Base-by-base conservation (phyloP, 2,113 vertebrate genomes). In the Epinephelus moara region DNA sequence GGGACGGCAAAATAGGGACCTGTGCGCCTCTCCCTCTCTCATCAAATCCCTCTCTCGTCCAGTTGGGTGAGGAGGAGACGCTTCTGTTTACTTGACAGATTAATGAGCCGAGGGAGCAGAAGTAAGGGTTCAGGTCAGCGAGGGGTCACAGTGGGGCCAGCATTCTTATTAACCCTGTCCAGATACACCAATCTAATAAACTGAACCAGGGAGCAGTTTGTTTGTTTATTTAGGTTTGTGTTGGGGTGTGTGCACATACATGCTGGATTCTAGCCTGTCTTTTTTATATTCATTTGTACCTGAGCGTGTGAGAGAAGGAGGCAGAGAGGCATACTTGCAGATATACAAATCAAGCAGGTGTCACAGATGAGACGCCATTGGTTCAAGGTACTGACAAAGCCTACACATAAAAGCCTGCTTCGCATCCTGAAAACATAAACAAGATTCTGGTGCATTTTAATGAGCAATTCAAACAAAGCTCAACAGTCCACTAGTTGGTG, bases 161-260 rank as follows among this genome's bases (percentile, higher is more conserved):
- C 76, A 75, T 80, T 91, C 76, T 86, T 88, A 93, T 93, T 92
- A 93, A 93, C 87, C 87, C 71, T 72, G 79, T 78, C 75, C 79
- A 89, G 42, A 88, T 77, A 85, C 55, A 87, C 77, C 79, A 40
- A 64, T 87, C 83, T 71, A 85, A 86, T 90, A 55, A 75, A 89
- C 62, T 78, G 23, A 83, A 84, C 42, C 68, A 71, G 42, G 47
- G 55, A 67, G 55, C 45, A 2, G 79, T 77, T 63, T 62, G 78
- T 67, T 86, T 59, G 60, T 82, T 78, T 86, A 52, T 74, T 56
- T 17, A 1, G 11, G 33, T 59, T 42, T 75, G 71, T 77, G 21
- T 37, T 33, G 59, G 40, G 42, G 33, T 3, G 45, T 3, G 13
- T 74, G 64, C 62, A 25, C 49, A 82, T 42, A 21, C 49, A 59